phyloP scores from a whole-genome alignment of 2,113 vertebrate genomes.

The Zosterops pallidus region DNA sequence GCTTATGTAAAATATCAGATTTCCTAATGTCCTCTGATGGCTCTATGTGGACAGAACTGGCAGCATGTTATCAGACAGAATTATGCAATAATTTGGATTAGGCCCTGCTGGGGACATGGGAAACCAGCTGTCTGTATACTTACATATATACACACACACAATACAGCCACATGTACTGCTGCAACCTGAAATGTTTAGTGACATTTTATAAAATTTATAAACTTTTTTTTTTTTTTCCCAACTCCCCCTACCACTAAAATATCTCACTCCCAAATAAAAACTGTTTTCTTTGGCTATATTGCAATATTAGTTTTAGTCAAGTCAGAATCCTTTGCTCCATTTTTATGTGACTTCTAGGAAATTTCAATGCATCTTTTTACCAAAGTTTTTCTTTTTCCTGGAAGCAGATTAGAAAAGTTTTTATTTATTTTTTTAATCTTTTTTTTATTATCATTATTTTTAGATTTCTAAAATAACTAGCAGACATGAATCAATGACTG shows the following conservation, averaged over 20 bases:
- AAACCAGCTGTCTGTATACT: neutral
- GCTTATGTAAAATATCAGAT: neutral
- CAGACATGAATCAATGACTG: neutral
- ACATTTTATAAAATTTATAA: neutral
- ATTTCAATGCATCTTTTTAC: neutral
- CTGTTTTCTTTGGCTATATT: neutral
- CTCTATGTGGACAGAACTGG: neutral
- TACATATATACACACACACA: rapidly evolving
- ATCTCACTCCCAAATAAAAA: neutral
- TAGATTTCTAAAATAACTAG: neutral
- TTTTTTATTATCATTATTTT: neutral
- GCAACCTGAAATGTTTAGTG: neutral
- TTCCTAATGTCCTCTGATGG: neutral
- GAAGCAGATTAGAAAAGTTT: neutral
- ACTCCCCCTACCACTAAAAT: neutral
- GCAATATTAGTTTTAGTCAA: neutral
- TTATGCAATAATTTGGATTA: neutral
- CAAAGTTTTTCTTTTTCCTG: neutral
- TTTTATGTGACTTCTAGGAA: neutral
- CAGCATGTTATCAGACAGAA: neutral
- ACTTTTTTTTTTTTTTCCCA: neutral
- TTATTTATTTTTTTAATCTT: neutral
- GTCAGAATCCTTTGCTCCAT: neutral
- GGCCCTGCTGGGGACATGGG: neutral
- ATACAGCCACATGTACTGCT: neutral